phyloP scores from a whole-genome alignment of 2,888 invertebrate species.

The Julus scandinavius region DNA sequence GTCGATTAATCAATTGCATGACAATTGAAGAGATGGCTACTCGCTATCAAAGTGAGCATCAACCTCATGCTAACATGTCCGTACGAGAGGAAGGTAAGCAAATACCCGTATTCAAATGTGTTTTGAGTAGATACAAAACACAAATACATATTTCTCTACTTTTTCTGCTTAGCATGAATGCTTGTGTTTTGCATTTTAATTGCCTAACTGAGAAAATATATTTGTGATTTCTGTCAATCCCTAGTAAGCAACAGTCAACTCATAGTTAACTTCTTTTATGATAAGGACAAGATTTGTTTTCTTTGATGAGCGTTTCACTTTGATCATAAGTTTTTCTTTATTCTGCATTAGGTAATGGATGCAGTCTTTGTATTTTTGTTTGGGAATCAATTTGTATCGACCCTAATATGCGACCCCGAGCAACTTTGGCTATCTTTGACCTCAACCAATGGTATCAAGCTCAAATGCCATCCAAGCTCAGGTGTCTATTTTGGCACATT shows the following conservation, averaged over 20 bases:
- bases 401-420: slow-evolving; percentile 61
- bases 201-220: too few relatives aligned
- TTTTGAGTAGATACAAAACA: neutral
- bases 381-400: slow-evolving; percentile 74
- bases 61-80: neutral
- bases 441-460: slow-evolving; percentile 55
- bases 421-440: slow-evolving; percentile 69
- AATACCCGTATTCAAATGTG: neutral
- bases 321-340: neutral
- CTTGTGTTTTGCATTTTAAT: too few relatives aligned
- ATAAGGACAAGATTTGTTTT: too few relatives aligned
- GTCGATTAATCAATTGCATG: slow-evolving; percentile 39
- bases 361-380: slow-evolving; percentile 72
- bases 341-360: slow-evolving; percentile 62
- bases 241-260: too few relatives aligned
- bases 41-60: neutral
- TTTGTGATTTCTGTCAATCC: too few relatives aligned
- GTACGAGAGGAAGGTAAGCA: neutral
- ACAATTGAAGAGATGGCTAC: neutral
- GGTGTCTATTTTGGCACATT: slow-evolving; percentile 66
- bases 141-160: neutral
- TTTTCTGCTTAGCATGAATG: too few relatives aligned
- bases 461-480: slow-evolving; percentile 76
- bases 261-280: neutral
- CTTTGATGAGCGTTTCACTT: too few relatives aligned